Conservation (phyloP, 30 jellyfish, hydroid and myxozoan species). For the Catostylus mosaicus region DNA sequence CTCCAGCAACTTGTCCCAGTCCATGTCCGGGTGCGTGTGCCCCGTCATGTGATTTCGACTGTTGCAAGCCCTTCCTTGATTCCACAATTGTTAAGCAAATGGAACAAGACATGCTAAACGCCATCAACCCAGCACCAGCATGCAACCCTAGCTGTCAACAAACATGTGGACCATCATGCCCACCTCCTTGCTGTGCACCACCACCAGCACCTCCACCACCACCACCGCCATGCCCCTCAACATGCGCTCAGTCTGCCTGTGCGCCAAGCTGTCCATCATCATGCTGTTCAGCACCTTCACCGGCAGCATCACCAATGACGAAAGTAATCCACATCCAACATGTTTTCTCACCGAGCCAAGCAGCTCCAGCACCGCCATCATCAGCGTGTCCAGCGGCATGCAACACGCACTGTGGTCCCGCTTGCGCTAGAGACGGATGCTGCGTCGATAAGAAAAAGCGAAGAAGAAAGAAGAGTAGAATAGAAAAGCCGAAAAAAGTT, state of each 20-base stretch:
- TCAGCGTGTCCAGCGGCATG: conserved; percentile 94
- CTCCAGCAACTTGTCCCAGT: conserved; percentile 93
- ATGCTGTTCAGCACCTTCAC: conserved; percentile 71
- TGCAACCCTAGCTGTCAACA: conserved; percentile 76
- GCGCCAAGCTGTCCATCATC: conserved; percentile 69
- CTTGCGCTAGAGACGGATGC: conserved; percentile 98
- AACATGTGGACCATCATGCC: conserved; percentile 57
- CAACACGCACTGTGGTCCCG: conserved; percentile 95
- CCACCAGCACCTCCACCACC: conserved; percentile 86
- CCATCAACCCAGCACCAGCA: conserved; percentile 78
- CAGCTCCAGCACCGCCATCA: conserved; percentile 74
- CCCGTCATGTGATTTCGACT: conserved; percentile 95
- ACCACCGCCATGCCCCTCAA: conserved; percentile 82
- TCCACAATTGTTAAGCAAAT: conserved; percentile 84
- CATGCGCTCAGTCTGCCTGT: conserved; percentile 58
- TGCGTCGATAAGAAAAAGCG: conserved; percentile 78
- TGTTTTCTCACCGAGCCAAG: conserved; percentile 79
- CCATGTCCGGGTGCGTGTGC: conserved; percentile 95
- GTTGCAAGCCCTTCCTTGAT: conserved; percentile 96
- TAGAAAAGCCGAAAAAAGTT: conserved; percentile 30
- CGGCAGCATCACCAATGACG: conserved; percentile 81
- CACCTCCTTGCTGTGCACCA: conserved; percentile 71
- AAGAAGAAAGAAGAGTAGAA: conserved; percentile 35
- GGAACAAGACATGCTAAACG: conserved; percentile 81
- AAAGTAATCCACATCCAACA: conserved; percentile 87